phyloP scores from a whole-genome alignment of 2,113 vertebrate species.

The Pholis gunnellus region DNA sequence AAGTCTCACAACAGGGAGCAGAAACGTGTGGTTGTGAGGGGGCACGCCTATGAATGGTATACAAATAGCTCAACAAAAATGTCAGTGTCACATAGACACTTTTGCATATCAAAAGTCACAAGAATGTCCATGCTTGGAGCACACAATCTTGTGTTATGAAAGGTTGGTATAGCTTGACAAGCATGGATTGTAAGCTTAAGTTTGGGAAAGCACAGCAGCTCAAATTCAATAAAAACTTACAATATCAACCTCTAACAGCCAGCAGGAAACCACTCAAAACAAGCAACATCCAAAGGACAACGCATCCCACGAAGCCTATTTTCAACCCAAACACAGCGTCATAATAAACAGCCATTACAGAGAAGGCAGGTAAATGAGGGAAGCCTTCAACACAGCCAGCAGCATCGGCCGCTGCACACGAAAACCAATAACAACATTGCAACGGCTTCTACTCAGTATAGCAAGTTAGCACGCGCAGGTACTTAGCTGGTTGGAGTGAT shows the following conservation, averaged over 20 bases:
- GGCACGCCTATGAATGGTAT: background rate
- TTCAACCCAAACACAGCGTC: background rate
- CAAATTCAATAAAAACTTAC: background rate
- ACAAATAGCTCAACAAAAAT: background rate
- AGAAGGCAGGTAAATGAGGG: background rate
- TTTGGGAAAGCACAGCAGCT: background rate
- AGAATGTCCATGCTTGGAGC: background rate
- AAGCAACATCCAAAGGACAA: background rate
- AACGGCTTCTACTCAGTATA: background rate
- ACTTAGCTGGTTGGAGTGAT: constrained; percentile 6
- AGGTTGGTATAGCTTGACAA: background rate
- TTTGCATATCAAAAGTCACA: background rate
- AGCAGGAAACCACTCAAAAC: background rate
- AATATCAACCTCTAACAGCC: background rate
- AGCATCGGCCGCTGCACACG: background rate
- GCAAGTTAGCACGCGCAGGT: background rate
- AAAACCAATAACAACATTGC: no score
- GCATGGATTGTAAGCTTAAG: background rate
- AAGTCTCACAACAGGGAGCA: constrained; percentile 44
- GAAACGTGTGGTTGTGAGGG: background rate
- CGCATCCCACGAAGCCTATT: background rate
- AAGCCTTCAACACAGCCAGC: background rate
- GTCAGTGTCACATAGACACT: background rate
- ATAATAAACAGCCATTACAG: background rate
- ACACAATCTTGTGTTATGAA: background rate